These are phyloP conservation scores for Macrobrachium rosenbergii DNA, from an alignment of 1,140 invertebrate genomes.

Conservation along the genomic window DNA sequence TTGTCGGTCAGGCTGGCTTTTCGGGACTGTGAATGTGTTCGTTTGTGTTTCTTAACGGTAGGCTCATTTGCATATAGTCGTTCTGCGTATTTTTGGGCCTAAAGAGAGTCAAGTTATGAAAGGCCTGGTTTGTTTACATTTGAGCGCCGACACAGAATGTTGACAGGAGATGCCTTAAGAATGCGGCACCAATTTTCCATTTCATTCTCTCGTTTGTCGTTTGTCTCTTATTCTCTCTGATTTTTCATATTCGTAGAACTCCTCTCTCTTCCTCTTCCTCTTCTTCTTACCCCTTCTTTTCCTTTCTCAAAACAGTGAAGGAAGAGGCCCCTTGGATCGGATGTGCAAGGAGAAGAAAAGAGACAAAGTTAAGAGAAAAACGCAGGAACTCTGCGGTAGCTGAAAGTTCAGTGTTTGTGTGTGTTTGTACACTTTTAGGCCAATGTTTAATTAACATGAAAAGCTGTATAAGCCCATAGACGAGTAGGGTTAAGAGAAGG, in stretches of 20 bases:
- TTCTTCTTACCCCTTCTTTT: background rate
- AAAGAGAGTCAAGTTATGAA: slow-evolving; percentile 57
- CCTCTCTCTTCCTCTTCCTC: background rate
- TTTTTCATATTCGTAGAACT: background rate
- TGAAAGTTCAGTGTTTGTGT: too few species aligned
- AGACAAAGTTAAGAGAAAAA: too few species aligned
- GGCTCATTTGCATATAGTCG: slow-evolving; percentile 54
- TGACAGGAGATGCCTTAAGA: background rate
- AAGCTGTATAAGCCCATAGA: too few species aligned
- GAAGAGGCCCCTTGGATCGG: too few species aligned
- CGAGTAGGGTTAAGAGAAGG: too few species aligned
- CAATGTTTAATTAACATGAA: too few species aligned
- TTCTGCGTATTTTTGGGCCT: slow-evolving; percentile 47
- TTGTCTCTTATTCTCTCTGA: background rate
- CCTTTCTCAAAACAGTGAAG: background rate
- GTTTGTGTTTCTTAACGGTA: background rate
- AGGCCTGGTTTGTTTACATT: slow-evolving; percentile 53
- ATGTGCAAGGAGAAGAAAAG: too few species aligned
- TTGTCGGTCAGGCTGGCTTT: too few species aligned
- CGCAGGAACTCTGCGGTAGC: too few species aligned
- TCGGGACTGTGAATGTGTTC: too few species aligned
- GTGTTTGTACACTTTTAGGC: too few species aligned
- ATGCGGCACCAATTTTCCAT: background rate
- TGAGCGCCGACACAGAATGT: slow-evolving; percentile 33
- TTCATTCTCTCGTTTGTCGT: background rate